Evolutionary conservation across 2,888 invertebrate species (phyloP).

Genomic region (Agrochola macilenta): DNA sequence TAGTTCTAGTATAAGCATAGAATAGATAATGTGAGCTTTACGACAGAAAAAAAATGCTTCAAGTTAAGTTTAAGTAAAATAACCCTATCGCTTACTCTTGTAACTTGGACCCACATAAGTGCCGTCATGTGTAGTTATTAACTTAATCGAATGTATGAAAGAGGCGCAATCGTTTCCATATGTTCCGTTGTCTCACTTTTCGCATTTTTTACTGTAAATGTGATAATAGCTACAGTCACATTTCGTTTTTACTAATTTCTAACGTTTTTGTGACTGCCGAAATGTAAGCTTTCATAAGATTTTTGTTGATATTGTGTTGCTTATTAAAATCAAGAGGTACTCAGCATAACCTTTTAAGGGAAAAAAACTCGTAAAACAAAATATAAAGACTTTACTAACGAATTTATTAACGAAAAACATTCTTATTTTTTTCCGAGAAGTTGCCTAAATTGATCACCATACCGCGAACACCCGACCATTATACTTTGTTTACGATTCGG

Average conservation of each 20-base stretch:
- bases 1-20: background rate
- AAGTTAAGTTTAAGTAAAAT: background rate
- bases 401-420: conserved; percentile 49
- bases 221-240: conserved; percentile 31
- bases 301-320: background rate
- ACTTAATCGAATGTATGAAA: conserved; percentile 78
- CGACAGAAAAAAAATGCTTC: accelerated
- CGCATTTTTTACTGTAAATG: conserved; percentile 56
- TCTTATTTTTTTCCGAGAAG: conserved; percentile 42
- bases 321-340: conserved; percentile 25
- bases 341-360: conserved; percentile 11
- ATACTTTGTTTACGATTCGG: conserved; percentile 69
- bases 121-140: conserved; percentile 76
- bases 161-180: conserved; percentile 75
- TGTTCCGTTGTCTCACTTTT: conserved; percentile 72
- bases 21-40: background rate
- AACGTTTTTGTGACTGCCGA: background rate
- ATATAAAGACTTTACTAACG: conserved; percentile 25
- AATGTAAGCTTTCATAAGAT: background rate
- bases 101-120: conserved; percentile 56
- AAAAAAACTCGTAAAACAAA: conserved; percentile 34
- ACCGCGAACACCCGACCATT: conserved; percentile 60
- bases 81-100: conserved; percentile 27
- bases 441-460: conserved; percentile 55
- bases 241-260: conserved; percentile 33